phyloP scores from a whole-genome alignment of 2,797 vertebrate genomes.

The Gymnoscopelus microlampas region DNA sequence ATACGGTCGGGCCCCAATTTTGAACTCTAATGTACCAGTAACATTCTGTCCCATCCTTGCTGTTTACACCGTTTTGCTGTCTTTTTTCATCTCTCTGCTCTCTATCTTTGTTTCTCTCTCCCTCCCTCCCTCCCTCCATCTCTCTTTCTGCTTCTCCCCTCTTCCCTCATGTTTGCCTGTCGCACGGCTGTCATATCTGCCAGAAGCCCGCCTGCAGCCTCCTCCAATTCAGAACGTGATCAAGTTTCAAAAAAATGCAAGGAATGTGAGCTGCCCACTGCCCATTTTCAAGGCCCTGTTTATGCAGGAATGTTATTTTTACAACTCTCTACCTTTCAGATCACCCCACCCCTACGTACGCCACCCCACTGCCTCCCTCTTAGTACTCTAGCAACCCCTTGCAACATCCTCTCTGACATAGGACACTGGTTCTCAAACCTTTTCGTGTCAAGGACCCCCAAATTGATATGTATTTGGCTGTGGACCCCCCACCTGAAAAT shows the following conservation, averaged over 20 bases:
- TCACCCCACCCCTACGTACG: background rate
- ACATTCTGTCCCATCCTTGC: background rate
- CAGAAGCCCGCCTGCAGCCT: conserved; percentile 47
- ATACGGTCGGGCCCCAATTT: background rate
- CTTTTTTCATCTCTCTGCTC: conserved; percentile 15
- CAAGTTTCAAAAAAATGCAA: conserved; percentile 71
- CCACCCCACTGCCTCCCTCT: conserved; percentile 1
- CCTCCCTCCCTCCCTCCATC: background rate
- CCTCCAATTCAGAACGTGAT: conserved; percentile 63
- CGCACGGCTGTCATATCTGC: conserved; percentile 52
- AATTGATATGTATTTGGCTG: no score
- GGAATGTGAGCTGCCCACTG: conserved; percentile 71
- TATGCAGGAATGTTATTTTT: conserved; percentile 82
- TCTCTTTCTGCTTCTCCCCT: conserved; percentile 1
- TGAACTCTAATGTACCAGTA: conserved; percentile 15
- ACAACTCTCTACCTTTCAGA: conserved; percentile 56
- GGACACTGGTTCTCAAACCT: no score
- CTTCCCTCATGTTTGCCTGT: conserved; percentile 8
- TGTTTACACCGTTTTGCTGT: background rate
- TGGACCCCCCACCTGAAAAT: no score
- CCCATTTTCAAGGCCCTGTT: conserved; percentile 74
- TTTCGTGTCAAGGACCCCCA: no score
- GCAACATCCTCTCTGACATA: conserved; percentile 20
- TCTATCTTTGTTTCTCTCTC: background rate
- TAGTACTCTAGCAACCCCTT: conserved; percentile 23